Percentiles rank a stretch among this genome's conserved stretches.
These are phyloP conservation scores for Boloria selene DNA, from an alignment of 2,888 invertebrate genomes.

Conservation along the genomic window DNA sequence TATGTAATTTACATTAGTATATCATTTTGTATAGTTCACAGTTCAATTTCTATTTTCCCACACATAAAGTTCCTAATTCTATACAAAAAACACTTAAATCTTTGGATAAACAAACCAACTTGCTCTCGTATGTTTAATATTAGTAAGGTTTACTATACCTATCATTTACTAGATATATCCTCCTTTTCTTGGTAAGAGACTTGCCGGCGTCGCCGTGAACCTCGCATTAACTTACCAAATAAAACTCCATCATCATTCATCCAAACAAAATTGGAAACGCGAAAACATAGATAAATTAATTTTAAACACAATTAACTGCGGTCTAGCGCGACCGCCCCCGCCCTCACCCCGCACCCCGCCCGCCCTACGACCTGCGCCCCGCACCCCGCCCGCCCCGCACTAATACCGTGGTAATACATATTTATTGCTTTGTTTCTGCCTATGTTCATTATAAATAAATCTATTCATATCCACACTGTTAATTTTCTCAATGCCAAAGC, in stretches of 20 bases:
- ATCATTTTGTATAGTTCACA: too few relatives aligned
- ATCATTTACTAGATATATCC: too few relatives aligned
- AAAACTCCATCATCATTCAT: conserved; percentile 41
- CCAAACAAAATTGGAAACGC: conserved; percentile 36
- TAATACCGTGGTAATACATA: conserved; percentile 11
- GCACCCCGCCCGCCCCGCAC: neutral
- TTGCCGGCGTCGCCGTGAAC: neutral
- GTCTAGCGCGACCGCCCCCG: neutral
- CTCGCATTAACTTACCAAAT: conserved; percentile 35
- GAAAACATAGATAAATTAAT: conserved; percentile 41
- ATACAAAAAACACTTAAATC: too few relatives aligned
- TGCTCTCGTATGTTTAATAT: too few relatives aligned
- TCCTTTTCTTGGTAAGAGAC: neutral
- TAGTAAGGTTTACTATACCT: too few relatives aligned
- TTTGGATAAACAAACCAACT: too few relatives aligned
- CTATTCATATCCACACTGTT: conserved; percentile 10
- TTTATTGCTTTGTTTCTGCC: conserved; percentile 21
- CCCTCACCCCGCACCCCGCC: neutral
- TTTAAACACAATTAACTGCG: conserved; percentile 37
- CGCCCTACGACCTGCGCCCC: too few relatives aligned
- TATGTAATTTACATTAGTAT: too few relatives aligned
- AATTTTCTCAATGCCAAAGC: conserved; percentile 4
- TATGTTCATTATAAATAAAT: conserved; percentile 12
- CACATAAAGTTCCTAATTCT: too few relatives aligned
- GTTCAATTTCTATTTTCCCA: too few relatives aligned